Evolutionary conservation across 2,113 vertebrate species (phyloP).

Genomic region (Oncorhynchus keta): DNA sequence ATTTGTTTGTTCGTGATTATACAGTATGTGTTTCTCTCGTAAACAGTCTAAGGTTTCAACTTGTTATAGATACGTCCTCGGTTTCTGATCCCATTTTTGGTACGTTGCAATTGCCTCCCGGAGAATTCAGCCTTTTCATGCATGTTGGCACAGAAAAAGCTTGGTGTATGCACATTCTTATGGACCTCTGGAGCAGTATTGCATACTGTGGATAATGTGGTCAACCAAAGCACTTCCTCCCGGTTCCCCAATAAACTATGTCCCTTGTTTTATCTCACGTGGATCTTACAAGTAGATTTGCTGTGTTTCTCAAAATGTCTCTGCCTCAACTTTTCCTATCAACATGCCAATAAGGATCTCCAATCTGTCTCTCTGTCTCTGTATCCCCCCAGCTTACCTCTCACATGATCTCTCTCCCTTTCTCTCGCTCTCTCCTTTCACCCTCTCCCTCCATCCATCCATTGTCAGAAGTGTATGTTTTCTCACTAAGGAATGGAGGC

Average conservation of each 20-base stretch:
- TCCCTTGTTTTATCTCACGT: not conserved
- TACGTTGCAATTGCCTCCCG: too few relatives aligned
- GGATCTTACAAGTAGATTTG: constrained; percentile 8
- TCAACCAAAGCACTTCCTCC: not conserved
- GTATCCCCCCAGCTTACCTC: not conserved
- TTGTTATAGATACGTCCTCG: too few relatives aligned
- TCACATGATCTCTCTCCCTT: not conserved
- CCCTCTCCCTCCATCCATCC: not conserved
- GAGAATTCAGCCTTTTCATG: too few relatives aligned
- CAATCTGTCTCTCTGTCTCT: not conserved
- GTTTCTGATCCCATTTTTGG: too few relatives aligned
- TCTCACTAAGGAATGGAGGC: constrained; percentile 44
- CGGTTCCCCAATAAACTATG: not conserved
- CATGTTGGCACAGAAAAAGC: too few relatives aligned
- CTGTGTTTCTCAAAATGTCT: not conserved
- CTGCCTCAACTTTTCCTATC: constrained; percentile 10
- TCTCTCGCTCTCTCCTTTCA: not conserved
- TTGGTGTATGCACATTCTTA: too few relatives aligned
- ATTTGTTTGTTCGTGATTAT: too few relatives aligned
- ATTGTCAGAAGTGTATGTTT: constrained; percentile 30
- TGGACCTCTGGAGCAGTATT: too few relatives aligned
- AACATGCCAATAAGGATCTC: constrained; percentile 1
- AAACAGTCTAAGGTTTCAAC: too few relatives aligned
- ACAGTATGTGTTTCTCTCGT: too few relatives aligned
- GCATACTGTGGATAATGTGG: not conserved